Evolutionary conservation across 2,888 invertebrate species (phyloP).

Genomic region (Holacanthella duospinosa): DNA sequence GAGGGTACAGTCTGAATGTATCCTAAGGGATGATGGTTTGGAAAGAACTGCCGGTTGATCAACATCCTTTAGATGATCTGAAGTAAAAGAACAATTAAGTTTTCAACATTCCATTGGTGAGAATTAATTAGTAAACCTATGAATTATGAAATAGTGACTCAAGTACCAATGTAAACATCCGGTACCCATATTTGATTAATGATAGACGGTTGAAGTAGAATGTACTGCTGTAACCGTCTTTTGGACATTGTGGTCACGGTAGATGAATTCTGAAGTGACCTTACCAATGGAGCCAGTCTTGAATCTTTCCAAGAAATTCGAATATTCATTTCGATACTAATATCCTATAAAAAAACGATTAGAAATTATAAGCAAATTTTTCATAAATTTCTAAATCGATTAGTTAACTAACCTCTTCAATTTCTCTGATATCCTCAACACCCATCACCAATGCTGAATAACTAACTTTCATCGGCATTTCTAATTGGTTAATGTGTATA

Average conservation of each 20-base stretch:
- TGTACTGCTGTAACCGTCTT: background rate
- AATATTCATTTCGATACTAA: slow-evolving; percentile 19
- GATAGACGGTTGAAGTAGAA: slow-evolving; percentile 8
- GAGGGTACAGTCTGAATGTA: slow-evolving; percentile 11
- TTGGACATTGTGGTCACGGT: background rate
- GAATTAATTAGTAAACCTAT: too few relatives aligned
- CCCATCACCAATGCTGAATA: slow-evolving; percentile 31
- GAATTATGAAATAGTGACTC: background rate
- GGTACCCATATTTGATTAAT: slow-evolving; percentile 16
- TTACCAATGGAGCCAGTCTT: slow-evolving; percentile 7
- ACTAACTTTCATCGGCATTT: slow-evolving; percentile 29
- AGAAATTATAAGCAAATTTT: background rate
- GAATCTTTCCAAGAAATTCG: slow-evolving; percentile 18
- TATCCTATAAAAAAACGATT: background rate
- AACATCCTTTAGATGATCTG: slow-evolving; percentile 18
- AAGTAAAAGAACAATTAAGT: background rate
- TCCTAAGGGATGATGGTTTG: slow-evolving; percentile 15
- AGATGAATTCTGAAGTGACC: background rate
- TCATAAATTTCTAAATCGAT: background rate
- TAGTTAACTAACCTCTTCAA: slow-evolving; percentile 23
- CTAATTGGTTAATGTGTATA: slow-evolving; percentile 16
- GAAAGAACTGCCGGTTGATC: slow-evolving; percentile 12
- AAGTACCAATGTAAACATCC: slow-evolving; percentile 17
- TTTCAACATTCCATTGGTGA: too few relatives aligned
- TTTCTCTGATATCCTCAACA: slow-evolving; percentile 35